Base-by-base conservation (phyloP, 2,113 vertebrate genomes). In the Hippocampus barbouri region DNA sequence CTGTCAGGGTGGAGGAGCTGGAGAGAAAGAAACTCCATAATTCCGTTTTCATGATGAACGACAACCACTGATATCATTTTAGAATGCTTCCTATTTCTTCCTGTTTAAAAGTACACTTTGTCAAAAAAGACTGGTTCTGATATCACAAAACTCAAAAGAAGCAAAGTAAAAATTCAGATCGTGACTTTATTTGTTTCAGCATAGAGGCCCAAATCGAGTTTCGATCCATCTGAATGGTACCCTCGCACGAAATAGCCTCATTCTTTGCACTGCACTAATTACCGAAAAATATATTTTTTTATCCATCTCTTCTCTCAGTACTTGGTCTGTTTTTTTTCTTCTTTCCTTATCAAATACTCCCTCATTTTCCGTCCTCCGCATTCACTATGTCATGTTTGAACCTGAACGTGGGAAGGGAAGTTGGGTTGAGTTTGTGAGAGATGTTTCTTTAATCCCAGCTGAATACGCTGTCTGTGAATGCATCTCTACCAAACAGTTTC, bases 381-480 rank as follows among this genome's bases (percentile, higher is more conserved):
- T 69, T 64, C 69, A 38, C 60, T 54, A 20, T 54, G 38, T 77
- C 77, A 78, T 16, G 45, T 45, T 59, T 72, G 56, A 81, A 73
- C 66, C 66, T 71, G 60, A 81, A 70, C 41, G 71, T 85, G 86
- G 86, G 82, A 90, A 85, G 57, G 79, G 62, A 76, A 83, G 70
- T 59, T 11, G 20, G 7, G 45, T 47, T 45, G 64, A 66, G 7
- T 66, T 47, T 64, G 62, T 64, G 16, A 43, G 62, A 18, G 38
- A 15, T 23, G 11, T 66, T 66, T 16, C 41, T 8, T 45, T 45
- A 66, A 45, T 66, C 64, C 41, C 64, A 45, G 12, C 30, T 73
- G 66, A 68, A 69, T 81, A 79, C 72, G 75, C 66, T 66, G 76
- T 76, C 67, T 81, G 70, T 74, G 80, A 86, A 85, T 80, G 64